Evolutionary conservation across 2,888 invertebrate genomes (phyloP).

Genomic region (Dynastes maya): DNA sequence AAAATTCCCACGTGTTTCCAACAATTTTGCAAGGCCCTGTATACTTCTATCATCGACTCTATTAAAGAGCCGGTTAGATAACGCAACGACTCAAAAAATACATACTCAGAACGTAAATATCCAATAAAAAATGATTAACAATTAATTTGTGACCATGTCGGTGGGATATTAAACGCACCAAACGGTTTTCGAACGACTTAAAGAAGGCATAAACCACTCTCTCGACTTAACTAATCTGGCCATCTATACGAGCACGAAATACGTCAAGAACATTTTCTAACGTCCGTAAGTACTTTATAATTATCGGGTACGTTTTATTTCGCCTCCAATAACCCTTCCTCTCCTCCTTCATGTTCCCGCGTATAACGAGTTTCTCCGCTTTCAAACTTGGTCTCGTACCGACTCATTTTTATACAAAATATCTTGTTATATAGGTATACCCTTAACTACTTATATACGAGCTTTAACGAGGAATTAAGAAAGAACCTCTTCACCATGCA

Average conservation of each 20-base stretch:
- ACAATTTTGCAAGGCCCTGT: too few species aligned
- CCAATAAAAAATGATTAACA: slow-evolving; percentile 21
- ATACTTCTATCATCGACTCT: not conserved
- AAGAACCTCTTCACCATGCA: slow-evolving; percentile 9
- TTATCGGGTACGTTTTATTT: slow-evolving; percentile 41
- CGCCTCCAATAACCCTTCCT: slow-evolving; percentile 33
- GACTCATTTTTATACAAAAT: slow-evolving; percentile 18
- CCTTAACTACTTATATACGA: not conserved
- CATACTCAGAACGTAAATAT: not conserved
- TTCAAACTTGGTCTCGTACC: not conserved
- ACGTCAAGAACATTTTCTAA: slow-evolving; percentile 15
- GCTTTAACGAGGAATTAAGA: slow-evolving; percentile 6
- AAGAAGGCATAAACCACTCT: slow-evolving; percentile 31
- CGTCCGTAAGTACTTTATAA: slow-evolving; percentile 46
- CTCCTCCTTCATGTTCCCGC: not conserved
- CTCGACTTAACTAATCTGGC: slow-evolving; percentile 23
- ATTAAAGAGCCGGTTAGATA: not conserved
- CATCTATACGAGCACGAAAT: slow-evolving; percentile 22
- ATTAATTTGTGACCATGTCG: slow-evolving; percentile 2
- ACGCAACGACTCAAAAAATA: not conserved
- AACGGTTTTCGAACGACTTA: slow-evolving; percentile 4
- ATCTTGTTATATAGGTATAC: not conserved
- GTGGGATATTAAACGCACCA: not conserved
- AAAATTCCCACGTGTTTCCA: too few species aligned
- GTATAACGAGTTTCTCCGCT: slow-evolving; percentile 38